phyloP scores from a whole-genome alignment of 2,888 invertebrate species.

The Nephrotoma appendiculata region DNA sequence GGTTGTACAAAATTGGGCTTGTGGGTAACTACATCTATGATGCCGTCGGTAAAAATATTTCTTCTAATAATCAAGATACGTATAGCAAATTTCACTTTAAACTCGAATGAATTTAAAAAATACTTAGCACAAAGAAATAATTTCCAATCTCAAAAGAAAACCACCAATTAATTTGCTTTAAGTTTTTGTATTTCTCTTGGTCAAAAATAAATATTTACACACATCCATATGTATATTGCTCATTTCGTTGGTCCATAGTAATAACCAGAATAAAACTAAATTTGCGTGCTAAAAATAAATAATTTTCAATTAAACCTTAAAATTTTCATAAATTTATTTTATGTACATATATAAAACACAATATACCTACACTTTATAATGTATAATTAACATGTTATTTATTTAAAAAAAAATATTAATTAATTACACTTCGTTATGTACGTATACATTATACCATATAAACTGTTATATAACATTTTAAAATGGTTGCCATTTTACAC shows the following conservation, averaged over 20 bases:
- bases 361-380: not conserved
- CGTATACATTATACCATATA: not conserved
- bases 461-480: not conserved
- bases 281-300: not conserved
- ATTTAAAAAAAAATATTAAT: not conserved
- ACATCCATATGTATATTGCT: not conserved
- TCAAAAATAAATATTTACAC: not conserved
- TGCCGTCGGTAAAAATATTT: no score
- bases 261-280: not conserved
- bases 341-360: not conserved
- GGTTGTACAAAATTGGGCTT: no score
- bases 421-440: not conserved
- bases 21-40: no score
- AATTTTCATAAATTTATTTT: not conserved
- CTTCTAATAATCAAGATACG: no score
- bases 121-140: no score
- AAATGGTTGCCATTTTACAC: not conserved
- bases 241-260: not conserved
- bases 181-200: not conserved
- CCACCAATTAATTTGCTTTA: not conserved
- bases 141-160: not conserved
- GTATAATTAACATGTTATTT: not conserved
- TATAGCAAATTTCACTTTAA: no score
- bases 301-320: not conserved
- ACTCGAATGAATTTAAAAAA: no score